Evolutionary conservation across 92 coral and sea anemone species (phyloP).

Genomic region (Epizoanthus illoricatus): DNA sequence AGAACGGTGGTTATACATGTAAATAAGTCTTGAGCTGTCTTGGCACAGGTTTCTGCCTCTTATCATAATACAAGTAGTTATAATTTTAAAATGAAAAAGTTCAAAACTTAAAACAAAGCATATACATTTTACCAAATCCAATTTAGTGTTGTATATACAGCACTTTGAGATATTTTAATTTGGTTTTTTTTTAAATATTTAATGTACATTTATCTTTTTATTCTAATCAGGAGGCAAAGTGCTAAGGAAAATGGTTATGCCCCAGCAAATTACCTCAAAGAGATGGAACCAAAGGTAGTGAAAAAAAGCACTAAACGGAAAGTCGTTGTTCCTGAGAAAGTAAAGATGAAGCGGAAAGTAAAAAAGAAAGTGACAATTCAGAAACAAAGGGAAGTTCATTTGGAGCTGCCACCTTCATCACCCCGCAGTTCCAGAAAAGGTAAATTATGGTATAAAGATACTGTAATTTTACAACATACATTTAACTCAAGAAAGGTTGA

Average conservation of each 20-base stretch:
- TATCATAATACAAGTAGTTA: too few species aligned
- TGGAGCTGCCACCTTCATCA: slow-evolving; percentile 43
- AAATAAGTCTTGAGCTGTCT: too few species aligned
- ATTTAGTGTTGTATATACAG: too few species aligned
- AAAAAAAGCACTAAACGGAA: slow-evolving; percentile 82
- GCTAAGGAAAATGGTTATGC: slow-evolving; percentile 90
- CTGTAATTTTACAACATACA: too few species aligned
- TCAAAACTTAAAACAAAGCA: too few species aligned
- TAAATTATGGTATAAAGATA: not conserved
- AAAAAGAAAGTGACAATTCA: slow-evolving; percentile 81
- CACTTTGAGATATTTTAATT: too few species aligned
- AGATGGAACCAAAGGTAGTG: slow-evolving; percentile 83
- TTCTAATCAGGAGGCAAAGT: slow-evolving; percentile 64
- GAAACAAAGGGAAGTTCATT: slow-evolving; percentile 59
- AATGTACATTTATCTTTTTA: not conserved
- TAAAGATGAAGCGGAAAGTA: slow-evolving; percentile 77
- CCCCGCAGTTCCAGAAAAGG: slow-evolving; percentile 51
- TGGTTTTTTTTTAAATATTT: not conserved
- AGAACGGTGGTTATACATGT: too few species aligned
- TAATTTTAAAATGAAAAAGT: too few species aligned
- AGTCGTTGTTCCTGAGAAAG: slow-evolving; percentile 78
- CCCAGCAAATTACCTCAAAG: slow-evolving; percentile 93
- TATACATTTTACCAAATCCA: too few species aligned
- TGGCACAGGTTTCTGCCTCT: too few species aligned
- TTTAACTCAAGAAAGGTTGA: too few species aligned